Evolutionary conservation across 2,797 vertebrate genomes (phyloP).

Genomic region (Martes flavigula): DNA sequence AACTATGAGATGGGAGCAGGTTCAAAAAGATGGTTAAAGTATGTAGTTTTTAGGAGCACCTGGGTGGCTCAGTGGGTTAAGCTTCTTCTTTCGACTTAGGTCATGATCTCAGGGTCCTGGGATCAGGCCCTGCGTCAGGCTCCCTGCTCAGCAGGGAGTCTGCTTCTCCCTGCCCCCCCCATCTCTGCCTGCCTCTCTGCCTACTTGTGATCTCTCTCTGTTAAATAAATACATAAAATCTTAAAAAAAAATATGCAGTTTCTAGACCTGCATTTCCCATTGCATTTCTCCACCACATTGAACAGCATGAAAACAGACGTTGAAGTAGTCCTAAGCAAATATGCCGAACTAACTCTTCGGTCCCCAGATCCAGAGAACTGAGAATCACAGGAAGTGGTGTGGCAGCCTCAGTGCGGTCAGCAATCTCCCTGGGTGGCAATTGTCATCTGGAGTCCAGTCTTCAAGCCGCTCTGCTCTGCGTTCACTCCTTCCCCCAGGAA

Average conservation of each 20-base stretch:
- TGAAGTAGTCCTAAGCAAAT: not conserved
- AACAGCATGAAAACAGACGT: not conserved
- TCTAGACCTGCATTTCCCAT: not conserved
- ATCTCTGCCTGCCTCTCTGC: too few species aligned
- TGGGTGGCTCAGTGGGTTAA: too few species aligned
- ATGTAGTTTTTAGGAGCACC: not conserved
- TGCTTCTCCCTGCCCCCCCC: too few species aligned
- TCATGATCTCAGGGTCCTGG: too few species aligned
- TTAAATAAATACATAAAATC: too few species aligned
- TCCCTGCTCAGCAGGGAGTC: too few species aligned
- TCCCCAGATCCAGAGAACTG: not conserved
- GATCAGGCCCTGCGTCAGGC: too few species aligned
- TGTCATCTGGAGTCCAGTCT: not conserved
- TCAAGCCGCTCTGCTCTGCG: accelerated
- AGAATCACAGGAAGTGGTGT: not conserved
- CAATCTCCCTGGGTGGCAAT: not conserved
- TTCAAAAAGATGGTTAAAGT: not conserved
- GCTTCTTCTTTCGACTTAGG: too few species aligned
- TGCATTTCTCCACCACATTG: not conserved
- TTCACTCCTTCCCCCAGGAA: not conserved
- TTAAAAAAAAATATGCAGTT: not conserved
- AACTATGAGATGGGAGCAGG: not conserved
- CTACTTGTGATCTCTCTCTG: too few species aligned
- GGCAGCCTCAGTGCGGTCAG: not conserved
- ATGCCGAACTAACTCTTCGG: not conserved